Base-by-base conservation (phyloP, 2,888 invertebrate genomes). In the Leistus spinibarbis region DNA sequence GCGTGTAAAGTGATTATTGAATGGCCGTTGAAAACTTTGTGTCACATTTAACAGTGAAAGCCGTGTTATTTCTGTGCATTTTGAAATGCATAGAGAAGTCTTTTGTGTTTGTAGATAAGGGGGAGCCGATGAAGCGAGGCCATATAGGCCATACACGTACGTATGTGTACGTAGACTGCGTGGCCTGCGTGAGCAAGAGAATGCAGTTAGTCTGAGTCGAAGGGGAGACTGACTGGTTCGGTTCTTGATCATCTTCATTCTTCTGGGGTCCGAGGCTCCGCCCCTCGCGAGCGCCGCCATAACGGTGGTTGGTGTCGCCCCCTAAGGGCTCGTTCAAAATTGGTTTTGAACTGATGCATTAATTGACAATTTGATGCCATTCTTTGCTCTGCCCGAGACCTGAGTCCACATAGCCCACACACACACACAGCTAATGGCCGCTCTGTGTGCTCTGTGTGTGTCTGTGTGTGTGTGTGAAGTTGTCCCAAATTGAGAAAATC, bases 351-450 rank as follows among this genome's bases (percentile, higher is more conserved):
- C 84, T 82, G 84, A 83, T 83, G 83, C 82, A 83, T 84, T 84
- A 84, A 84, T 84, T 84, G 84, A 82, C 84, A 84, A 84, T 84
- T 84, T 84, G 83, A 81, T 83, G 83, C 83, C 83, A 84, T 84
- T 84, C 84, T 84, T 84, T 82, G 79, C 79, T 78, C 77, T 79
- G 24, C 24, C 62, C 65, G 10, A 68, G 24, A 65, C 24, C 17
- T 24, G 13, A 7, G 13, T 13, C 7, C 40, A 40, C 40, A 40
- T 7, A 40, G 13, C 40, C 7, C 40, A 40, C 40, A 40, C 40
- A 40, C 5, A 40, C 40, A 40, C 4, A 7, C 1, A 79, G 81
- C 83, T 84, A 84, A 84, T 84, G 82, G 83, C 81, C 80, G 40
- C 7, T 2, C 40, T 13, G 40, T 40, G 7, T 40, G 5, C 40